Evolutionary conservation across 2,113 vertebrate genomes (phyloP), one percentile per base, ranked within the genome.

Genomic region (Chunga burmeisteri): DNA sequence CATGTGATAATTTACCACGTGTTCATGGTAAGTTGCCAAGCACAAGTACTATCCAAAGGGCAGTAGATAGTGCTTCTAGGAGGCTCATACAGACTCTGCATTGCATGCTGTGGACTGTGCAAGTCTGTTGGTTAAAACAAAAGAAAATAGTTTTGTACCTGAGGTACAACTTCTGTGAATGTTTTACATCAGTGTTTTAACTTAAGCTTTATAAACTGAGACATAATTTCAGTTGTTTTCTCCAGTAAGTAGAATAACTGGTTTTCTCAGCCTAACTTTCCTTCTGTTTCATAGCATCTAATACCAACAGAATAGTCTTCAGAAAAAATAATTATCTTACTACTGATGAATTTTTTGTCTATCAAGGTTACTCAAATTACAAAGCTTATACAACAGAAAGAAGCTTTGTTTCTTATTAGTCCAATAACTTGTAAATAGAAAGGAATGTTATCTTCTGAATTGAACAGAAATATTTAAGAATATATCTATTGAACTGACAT

Each of bases 1-100:
- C 87, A 72, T 58, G 59, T 93, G 90, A 94, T 88, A 90, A 89
- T 55, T 90, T 90, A 71, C 70, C 70, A 70, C 13, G 9, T 95
- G 95, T 82, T 94, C 49, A 7, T 46, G 81, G 0, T 38, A 66
- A 75, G 56, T 55, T 94, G 88, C 86, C 93, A 95, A 90, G 67
- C 15, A 18, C 56, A 82, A 95, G 85, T 73, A 11, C 55, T 80
- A 5, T 82, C 25, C 58, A 73, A 91, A 93, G 96, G 66, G 70
- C 86, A 91, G 34, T 42, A 2, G 14, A 12, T 9, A n/a, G 56
- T 55, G 46, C 58, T 93, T 81, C 53, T 89, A 56, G 25, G 42
- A 93, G 53, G 53, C 65, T 79, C 73, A 53, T 32, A 27, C 36
- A 72, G 30, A 38, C 47, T 67, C 62, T 5, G 58, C 6, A 10